Evolutionary conservation across 2,888 invertebrate species (phyloP).

Genomic region (Phaonia tiefii): DNA sequence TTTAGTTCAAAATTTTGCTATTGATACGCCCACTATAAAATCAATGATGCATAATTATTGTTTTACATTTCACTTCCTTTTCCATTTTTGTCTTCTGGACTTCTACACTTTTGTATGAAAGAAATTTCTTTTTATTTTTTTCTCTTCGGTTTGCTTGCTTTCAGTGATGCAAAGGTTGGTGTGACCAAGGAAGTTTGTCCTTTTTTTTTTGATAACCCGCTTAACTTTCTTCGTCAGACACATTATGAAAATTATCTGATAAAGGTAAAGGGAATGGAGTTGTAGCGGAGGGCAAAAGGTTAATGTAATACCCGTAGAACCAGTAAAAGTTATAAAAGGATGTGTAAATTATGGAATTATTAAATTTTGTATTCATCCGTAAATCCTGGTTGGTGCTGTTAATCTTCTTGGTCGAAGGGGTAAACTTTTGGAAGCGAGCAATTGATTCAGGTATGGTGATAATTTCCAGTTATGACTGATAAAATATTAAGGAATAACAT

Average conservation of each 20-base stretch:
- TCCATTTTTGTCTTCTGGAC: not conserved
- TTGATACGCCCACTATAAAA: conserved; percentile 65
- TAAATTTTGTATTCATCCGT: conserved; percentile 54
- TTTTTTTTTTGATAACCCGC: conserved; percentile 17
- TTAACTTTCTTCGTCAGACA: conserved; percentile 50
- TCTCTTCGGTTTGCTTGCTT: not conserved
- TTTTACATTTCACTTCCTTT: conserved; percentile 18
- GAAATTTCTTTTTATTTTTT: conserved; percentile 30
- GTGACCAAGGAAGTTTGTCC: conserved; percentile 42
- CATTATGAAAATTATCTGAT: conserved; percentile 54
- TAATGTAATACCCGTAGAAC: not conserved
- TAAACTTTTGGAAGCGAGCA: conserved; percentile 36
- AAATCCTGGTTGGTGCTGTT: conserved; percentile 47
- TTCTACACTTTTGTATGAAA: conserved; percentile 41
- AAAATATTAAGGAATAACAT: conserved; percentile 18
- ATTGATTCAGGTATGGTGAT: conserved; percentile 37
- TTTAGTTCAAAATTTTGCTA: conserved; percentile 38
- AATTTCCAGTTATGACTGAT: conserved; percentile 37
- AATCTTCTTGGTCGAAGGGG: conserved; percentile 31
- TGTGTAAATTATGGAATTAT: conserved; percentile 63
- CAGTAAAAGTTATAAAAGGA: conserved; percentile 21
- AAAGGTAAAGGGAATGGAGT: conserved; percentile 41
- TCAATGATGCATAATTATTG: conserved; percentile 67
- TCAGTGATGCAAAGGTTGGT: conserved; percentile 9
- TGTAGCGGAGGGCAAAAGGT: not conserved